Base-by-base conservation (phyloP, 1,140 invertebrate species). In the Eufriesea mexicana region DNA sequence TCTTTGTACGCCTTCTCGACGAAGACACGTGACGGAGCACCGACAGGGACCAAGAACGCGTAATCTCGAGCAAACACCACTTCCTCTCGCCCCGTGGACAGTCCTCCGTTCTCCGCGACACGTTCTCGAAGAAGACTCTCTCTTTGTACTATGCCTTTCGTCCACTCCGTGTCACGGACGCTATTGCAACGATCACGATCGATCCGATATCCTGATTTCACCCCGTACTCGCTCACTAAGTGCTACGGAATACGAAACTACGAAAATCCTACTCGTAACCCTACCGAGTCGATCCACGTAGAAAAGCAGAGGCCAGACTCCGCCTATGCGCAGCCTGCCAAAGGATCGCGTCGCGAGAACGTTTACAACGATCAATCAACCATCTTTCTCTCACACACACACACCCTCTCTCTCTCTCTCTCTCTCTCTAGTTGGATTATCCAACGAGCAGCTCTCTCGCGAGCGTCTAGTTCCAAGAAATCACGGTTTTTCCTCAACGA, bases 71-170 rank as follows among this genome's bases (percentile, higher is more conserved):
- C 25, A 28, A 70, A 68, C 49, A 18, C 23, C 45, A 6, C 10
- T 18, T 47, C 10, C 0, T 45, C 2, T 14, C 8, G 0, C n/a
- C n/a, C n/a, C n/a, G n/a, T n/a, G 6, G n/a, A 16, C 35, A 4
- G 8, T 7, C 45, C 54, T 66, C 4, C 42, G 4, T 23, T 16
- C 14, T 54, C 9, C 14, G 42, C 72, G 57, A 47, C 28, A 18
- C 8, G 2, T 42, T 2, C 18, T n/a, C 74, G 25, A 77, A 16
- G 49, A 64, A 47, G 35, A 78, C n/a, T 62, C 45, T 45, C n/a
- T 14, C 49, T 81, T 81, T 76, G 72, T 75, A 81, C 79, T 81
- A 74, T 81, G 18, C 61, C 72, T 23, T 45, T 55, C 55, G 12
- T 9, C 23, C 10, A 0, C 35, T 7, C 25, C 6, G 12, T 2